A percentile compares a stretch with the other conserved stretches of the same genome.
Evolutionary conservation across 2,797 vertebrate species (phyloP).

Genomic region (Myotis vivesi): DNA sequence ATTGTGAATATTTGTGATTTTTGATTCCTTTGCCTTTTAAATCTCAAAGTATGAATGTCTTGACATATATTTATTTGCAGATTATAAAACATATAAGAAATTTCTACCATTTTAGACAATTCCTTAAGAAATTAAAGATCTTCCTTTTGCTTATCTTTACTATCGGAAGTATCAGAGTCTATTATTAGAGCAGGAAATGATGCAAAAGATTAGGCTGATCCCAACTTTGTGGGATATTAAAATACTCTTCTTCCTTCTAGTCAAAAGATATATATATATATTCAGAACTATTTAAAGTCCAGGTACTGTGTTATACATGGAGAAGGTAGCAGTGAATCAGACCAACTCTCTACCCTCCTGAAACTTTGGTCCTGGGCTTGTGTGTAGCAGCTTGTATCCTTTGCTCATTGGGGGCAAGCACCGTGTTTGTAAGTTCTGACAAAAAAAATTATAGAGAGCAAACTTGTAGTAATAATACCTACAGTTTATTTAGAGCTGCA

Average conservation of each 20-base stretch:
- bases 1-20: slow-evolving; percentile 23
- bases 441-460: background rate
- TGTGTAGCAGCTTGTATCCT: background rate
- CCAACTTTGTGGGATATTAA: background rate
- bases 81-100: slow-evolving; percentile 4
- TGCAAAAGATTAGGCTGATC: background rate
- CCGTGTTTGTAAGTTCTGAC: background rate
- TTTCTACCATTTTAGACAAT: background rate
- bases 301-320: background rate
- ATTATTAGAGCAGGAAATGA: background rate
- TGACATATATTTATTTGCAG: slow-evolving; percentile 58
- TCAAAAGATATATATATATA: background rate
- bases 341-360: background rate
- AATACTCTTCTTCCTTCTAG: background rate
- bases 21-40: slow-evolving; percentile 9
- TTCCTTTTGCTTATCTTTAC: slow-evolving; percentile 16
- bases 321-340: background rate
- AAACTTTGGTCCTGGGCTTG: background rate
- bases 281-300: background rate
- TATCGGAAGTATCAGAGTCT: background rate
- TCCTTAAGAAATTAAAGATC: slow-evolving; percentile 9
- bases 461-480: background rate
- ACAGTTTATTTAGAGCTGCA: background rate
- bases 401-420: background rate
- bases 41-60: slow-evolving; percentile 13